These are phyloP conservation scores for Marronus borbonicus DNA, from an alignment of 2,888 invertebrate species.

Conservation along the genomic window DNA sequence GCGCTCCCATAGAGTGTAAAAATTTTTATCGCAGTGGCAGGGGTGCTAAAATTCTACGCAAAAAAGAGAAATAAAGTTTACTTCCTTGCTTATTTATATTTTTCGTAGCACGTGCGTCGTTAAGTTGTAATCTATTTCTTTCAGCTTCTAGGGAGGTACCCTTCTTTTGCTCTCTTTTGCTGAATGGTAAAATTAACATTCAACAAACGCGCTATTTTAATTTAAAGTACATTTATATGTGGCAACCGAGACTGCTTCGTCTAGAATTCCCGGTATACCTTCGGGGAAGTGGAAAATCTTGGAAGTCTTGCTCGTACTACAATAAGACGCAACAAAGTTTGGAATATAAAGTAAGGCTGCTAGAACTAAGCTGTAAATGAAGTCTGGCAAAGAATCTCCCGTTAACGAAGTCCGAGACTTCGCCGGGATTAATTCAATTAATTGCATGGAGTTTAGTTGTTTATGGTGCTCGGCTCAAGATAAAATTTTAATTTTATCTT, in stretches of 20 bases:
- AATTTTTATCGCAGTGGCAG: constrained; percentile 25
- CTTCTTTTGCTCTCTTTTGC: background rate
- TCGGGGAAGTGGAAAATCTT: constrained; percentile 33
- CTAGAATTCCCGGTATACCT: constrained; percentile 7
- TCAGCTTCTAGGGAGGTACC: constrained; percentile 4
- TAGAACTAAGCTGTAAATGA: constrained; percentile 34
- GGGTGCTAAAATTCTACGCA: constrained; percentile 8
- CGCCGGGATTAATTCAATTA: constrained; percentile 23
- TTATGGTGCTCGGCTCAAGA: constrained; percentile 19
- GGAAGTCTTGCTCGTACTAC: constrained; percentile 23
- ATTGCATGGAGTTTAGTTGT: constrained; percentile 20
- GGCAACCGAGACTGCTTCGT: constrained; percentile 15
- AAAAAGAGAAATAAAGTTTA: constrained; percentile 21
- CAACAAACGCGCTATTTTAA: constrained; percentile 36
- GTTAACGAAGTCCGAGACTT: constrained; percentile 34
- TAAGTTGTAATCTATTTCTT: background rate
- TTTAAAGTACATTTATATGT: constrained; percentile 47
- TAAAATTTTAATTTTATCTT: constrained; percentile 4
- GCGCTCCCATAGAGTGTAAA: background rate
- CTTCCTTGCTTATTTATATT: background rate
- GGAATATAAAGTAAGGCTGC: constrained; percentile 42
- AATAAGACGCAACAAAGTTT: constrained; percentile 40
- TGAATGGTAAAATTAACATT: constrained; percentile 33
- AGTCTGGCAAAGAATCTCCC: constrained; percentile 17
- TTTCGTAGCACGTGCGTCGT: constrained; percentile 13